A percentile compares a stretch with the other conserved stretches of the same genome.
Evolutionary conservation across 2,888 invertebrate genomes (phyloP).

Genomic region (Lamellibrachia satsuma): DNA sequence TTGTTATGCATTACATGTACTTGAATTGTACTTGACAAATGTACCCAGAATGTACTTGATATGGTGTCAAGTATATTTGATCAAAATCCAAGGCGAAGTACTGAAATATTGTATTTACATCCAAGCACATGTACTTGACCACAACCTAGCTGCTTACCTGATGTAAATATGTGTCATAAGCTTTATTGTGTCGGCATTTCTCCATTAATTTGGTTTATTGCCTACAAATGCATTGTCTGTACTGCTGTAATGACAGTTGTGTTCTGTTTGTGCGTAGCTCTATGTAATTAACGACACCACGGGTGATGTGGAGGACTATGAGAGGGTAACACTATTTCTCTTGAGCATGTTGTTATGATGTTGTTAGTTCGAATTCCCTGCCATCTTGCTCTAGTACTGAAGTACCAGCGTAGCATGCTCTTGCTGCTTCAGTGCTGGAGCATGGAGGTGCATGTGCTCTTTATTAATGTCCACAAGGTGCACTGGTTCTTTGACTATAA

Average conservation of each 20-base stretch:
- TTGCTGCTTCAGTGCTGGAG: not conserved
- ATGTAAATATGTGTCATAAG: not conserved
- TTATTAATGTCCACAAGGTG: not conserved
- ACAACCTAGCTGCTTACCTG: not conserved
- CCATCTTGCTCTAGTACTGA: not conserved
- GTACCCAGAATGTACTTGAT: no score
- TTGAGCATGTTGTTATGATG: conserved; percentile 2
- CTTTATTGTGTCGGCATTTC: not conserved
- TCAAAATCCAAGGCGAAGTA: no score
- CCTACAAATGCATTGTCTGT: not conserved
- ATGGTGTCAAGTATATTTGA: no score
- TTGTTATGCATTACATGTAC: no score
- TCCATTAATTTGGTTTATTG: not conserved
- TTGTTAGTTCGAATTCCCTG: not conserved
- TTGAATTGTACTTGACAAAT: no score
- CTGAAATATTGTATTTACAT: no score
- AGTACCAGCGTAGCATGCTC: not conserved
- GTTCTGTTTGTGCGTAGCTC: not conserved
- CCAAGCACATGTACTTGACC: no score
- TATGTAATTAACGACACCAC: not conserved
- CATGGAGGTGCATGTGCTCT: not conserved
- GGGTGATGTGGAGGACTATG: not conserved
- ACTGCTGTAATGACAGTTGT: not conserved
- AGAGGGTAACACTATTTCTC: conserved; percentile 1
- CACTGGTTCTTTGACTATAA: not conserved